Percentiles rank a stretch among this genome's conserved stretches.
Evolutionary conservation across 2,797 vertebrate species (phyloP).

Genomic region (Agapornis canus): DNA sequence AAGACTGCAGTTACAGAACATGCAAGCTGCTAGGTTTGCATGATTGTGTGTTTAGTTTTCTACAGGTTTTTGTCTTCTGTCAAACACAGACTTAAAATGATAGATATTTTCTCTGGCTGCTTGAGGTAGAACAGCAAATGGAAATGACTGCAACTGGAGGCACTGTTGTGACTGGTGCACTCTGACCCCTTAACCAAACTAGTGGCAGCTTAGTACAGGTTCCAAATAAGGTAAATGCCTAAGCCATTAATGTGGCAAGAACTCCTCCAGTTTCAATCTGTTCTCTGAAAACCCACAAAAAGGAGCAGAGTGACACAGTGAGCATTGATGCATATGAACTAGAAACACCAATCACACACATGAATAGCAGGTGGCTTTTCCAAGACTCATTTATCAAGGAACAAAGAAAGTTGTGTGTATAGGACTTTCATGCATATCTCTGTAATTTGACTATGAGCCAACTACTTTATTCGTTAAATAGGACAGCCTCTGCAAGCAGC

Average conservation of each 20-base stretch:
- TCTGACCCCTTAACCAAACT: background rate
- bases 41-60: background rate
- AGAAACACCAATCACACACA: background rate
- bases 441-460: background rate
- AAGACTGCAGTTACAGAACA: background rate
- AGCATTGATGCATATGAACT: background rate
- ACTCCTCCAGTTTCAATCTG: background rate
- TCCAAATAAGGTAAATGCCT: background rate
- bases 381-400: background rate
- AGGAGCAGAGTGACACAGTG: background rate
- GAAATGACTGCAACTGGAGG: background rate
- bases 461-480: background rate
- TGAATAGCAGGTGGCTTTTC: background rate
- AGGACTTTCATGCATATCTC: background rate
- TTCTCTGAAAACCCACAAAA: background rate
- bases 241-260: background rate
- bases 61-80: background rate
- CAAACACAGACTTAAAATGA: background rate
- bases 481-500: background rate
- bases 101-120: background rate
- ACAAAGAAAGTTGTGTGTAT: background rate
- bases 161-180: background rate
- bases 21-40: background rate
- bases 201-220: background rate
- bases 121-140: background rate